Evolutionary conservation across 2,888 invertebrate genomes (phyloP), one percentile per base, ranked within the genome.

Genomic region (Byasa hedistus): DNA sequence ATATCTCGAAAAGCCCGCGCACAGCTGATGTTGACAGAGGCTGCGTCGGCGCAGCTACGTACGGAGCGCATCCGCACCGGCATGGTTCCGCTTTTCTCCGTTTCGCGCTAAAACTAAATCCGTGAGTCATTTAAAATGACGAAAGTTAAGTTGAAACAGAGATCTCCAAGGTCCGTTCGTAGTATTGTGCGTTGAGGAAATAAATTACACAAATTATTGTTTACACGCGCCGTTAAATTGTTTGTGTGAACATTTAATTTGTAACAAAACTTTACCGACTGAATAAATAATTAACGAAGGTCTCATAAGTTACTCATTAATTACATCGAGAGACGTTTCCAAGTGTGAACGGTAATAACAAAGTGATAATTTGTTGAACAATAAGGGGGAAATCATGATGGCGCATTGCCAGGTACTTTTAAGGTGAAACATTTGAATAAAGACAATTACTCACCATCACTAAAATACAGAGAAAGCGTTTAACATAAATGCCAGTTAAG

Each of bases 91-190:
- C 67, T 56, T 67, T 78, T 60, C 10, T 51, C 56, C 59, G 57
- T n/a, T 66, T 63, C 67, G 56, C 63, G 63, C 63, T 63, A 64
- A 67, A 63, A 59, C 67, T 67, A 56, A 48, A 44, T 23, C 24
- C 72, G 87, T 91, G 91, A 91, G 77, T 91, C 90, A 91, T 83
- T 77, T 85, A 91, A 88, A 89, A 91, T 91, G 91, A 86, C 91
- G 88, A 91, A 89, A 91, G 91, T 91, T 77, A 91, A 90, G 84
- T 86, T 91, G 86, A 91, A 91, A 76, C 76, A 76, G 79, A 82
- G 81, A 78, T 79, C 73, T 68, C 75, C 84, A 80, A 85, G 82
- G 82, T 73, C 77, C 72, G 75, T 72, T 70, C 76, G 76, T 76
- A 78, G 79, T 72, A 79, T 79, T 79, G 72, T 76, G 74, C 76